Conservation (phyloP, 2,888 invertebrate species). For the Drosophila kanekoi region DNA sequence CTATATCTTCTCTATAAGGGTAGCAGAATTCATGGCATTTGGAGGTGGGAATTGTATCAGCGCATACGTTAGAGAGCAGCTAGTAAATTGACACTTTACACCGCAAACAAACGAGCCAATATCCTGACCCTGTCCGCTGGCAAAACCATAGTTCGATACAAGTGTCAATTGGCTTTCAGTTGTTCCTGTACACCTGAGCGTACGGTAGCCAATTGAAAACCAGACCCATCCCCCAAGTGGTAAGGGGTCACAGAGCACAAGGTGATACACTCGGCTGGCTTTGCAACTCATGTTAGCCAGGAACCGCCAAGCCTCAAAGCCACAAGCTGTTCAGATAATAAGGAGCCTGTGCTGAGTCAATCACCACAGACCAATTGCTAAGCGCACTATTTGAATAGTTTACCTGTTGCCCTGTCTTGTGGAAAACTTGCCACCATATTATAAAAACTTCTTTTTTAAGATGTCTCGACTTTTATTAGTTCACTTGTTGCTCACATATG, state of each 20-base stretch:
- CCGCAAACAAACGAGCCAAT: slow-evolving; percentile 47
- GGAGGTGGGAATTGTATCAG: no score
- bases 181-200: background rate
- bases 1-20: slow-evolving; percentile 1
- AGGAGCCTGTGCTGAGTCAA: background rate
- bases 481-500: no score
- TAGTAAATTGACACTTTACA: slow-evolving; percentile 58
- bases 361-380: background rate
- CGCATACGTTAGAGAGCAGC: background rate
- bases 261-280: background rate
- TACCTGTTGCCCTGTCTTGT: background rate
- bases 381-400: background rate
- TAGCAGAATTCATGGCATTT: background rate
- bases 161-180: slow-evolving; percentile 63
- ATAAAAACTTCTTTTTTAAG: no score
- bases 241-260: background rate
- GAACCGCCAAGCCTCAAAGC: background rate
- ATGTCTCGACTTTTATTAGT: no score
- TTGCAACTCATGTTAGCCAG: background rate
- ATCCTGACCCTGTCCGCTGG: slow-evolving; percentile 13
- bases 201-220: slow-evolving; percentile 14
- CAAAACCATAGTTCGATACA: slow-evolving; percentile 40
- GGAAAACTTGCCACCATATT: no score
- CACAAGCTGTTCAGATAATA: background rate
- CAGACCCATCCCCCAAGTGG: background rate